Evolutionary conservation across 2,113 vertebrate species (phyloP), one percentile per base, ranked within the genome.

Genomic region (Piprites chloris): DNA sequence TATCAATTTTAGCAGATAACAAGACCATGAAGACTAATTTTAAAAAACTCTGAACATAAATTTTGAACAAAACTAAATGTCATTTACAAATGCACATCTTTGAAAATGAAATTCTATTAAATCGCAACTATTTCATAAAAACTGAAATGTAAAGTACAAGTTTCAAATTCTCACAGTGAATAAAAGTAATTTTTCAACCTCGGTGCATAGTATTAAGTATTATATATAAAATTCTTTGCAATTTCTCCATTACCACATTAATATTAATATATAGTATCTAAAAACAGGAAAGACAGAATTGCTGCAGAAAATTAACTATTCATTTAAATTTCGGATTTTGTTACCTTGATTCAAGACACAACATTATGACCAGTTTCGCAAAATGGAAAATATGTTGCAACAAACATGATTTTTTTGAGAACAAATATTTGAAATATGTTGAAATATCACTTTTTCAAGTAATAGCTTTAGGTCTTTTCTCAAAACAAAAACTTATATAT

Each of bases 391-490:
- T 11, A 56, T 8, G 3, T 44, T 52, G 19, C 8, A 49, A 27
- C 2, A 73, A 44, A 41, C 1, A 63, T 19, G 0, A 30, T 1
- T 2, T 30, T 81, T 80, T 72, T 49, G 2, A 59, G 8, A n/a
- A 30, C 2, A 41, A 32, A 41, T 5, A 4, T 55, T 68, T 66
- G 33, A 85, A 65, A 61, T 26, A 72, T 11, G 4, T 37, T 55
- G 13, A n/a, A n/a, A n/a, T n/a, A n/a, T 12, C 9, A 24, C 1
- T 53, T 55, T 66, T 69, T 37, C 5, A 27, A 41, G 4, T 32
- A 55, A 14, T 17, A n/a, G 1, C 7, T 89, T 68, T 20, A 42
- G 6, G 16, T 53, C 3, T 72, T 22, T 77, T 33, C 37, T 52
- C 14, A 17, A 74, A 73, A 44, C 5, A 63, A 63, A 93, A 55